These are phyloP conservation scores for Gnathonemus longibarbis DNA, from an alignment of 2,113 vertebrate species.

Conservation along the genomic window DNA sequence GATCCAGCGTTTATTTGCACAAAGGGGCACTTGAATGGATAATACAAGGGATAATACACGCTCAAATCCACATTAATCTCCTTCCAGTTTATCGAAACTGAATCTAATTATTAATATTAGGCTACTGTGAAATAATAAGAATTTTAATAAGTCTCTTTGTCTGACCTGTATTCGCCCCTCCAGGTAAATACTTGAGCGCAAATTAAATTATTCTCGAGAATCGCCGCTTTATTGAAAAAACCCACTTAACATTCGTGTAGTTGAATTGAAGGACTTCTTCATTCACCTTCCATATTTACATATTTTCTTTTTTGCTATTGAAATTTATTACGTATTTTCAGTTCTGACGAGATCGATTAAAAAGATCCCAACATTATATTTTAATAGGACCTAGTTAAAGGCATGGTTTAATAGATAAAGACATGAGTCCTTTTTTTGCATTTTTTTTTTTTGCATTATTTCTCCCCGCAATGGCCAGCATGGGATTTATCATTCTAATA, in stretches of 20 bases:
- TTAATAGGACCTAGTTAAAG: background rate
- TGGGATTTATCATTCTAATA: background rate
- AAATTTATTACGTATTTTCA: background rate
- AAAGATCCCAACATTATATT: background rate
- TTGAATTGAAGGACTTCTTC: background rate
- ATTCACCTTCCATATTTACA: background rate
- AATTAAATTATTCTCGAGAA: conserved; percentile 6
- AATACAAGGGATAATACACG: background rate
- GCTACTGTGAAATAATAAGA: background rate
- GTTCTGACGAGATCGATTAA: background rate
- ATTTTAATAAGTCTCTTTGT: background rate
- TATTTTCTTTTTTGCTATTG: background rate
- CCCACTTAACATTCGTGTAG: background rate
- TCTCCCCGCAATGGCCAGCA: background rate
- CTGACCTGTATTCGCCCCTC: background rate
- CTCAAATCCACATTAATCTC: background rate
- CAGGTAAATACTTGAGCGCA: background rate
- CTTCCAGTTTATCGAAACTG: background rate
- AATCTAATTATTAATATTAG: background rate
- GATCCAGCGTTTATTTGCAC: conserved; percentile 4
- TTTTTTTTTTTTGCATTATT: background rate
- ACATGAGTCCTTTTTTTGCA: background rate
- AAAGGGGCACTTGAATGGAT: background rate
- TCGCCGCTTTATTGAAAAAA: background rate
- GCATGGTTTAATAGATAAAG: background rate